Base-by-base conservation (phyloP, 2,888 invertebrate species). In the Yponomeuta malinellus region DNA sequence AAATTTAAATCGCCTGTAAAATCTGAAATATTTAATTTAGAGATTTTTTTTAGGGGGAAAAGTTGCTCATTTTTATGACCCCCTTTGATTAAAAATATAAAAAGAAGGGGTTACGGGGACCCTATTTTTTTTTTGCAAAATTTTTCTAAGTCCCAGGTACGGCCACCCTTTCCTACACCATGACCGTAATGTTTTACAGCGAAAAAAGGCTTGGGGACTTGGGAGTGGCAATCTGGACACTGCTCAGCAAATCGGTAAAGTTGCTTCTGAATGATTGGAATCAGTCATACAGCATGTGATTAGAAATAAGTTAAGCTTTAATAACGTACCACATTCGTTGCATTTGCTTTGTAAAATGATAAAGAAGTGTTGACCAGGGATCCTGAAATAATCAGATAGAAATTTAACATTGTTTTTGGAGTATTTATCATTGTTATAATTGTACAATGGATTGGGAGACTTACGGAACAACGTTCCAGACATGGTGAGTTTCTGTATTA, bases 401-500 rank as follows among this genome's bases (percentile, higher is more conserved):
- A 15, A 72, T 43, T 70, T 63, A 43, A 5, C 69, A 48, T n/a
- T 69, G 65, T 29, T 31, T 65, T 31, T 1, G 1, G 37, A 43
- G 8, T 43, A 72, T 43, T 70, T 64, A 43, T 43, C 71, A 52
- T n/a, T 69, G 65, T 29, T 31, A 4, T 10, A 8, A 43, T 43
- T 8, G 5, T 43, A 8, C 5, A 43, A 43, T 5, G 43, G 43
- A 43, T 43, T 6, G 15, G 15, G 52, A 59, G 12, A 81, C 89
- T 83, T 77, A 88, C 90, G 87, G 75, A 89, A 86, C 74, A 90
- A 74, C 43, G 86, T 83, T 72, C 88, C 88, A 70, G 89, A 85
- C 90, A 85, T 84, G 43, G n/a, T 74, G 72, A 23, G n/a, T 4
- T 48, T 65, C 48, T 48, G 23, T 63, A n/a, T n/a, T 63, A 2